Percentiles rank a stretch among this genome's conserved stretches.
Evolutionary conservation across 2,797 vertebrate species (phyloP).

Genomic region (Amniataba percoides): DNA sequence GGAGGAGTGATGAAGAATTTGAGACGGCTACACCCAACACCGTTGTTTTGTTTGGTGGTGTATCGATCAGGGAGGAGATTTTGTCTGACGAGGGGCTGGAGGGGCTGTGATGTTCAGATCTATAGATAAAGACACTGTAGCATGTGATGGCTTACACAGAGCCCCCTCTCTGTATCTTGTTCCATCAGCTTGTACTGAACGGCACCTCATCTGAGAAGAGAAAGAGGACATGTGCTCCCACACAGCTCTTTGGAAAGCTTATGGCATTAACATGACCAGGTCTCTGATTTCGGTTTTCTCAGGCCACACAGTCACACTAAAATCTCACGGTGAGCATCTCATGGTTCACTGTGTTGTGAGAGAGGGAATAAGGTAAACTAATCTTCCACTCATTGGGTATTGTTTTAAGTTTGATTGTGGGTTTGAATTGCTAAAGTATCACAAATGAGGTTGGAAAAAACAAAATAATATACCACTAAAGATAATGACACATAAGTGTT

Average conservation of each 20-base stretch:
- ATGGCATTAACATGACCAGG: background rate
- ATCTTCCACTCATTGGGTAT: background rate
- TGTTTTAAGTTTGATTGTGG: background rate
- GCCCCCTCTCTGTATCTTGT: slow-evolving; percentile 64
- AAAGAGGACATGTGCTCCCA: slow-evolving; percentile 41
- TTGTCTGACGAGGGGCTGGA: slow-evolving; percentile 48
- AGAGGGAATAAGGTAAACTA: background rate
- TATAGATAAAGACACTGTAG: slow-evolving; percentile 73
- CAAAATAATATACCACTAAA: background rate
- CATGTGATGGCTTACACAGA: slow-evolving; percentile 43
- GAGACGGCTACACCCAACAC: slow-evolving; percentile 78
- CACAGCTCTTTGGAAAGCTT: background rate
- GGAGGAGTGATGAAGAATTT: slow-evolving; percentile 67
- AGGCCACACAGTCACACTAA: background rate
- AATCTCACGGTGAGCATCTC: background rate
- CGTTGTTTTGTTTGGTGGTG: slow-evolving; percentile 71
- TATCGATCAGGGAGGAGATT: slow-evolving; percentile 72
- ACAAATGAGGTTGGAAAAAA: background rate
- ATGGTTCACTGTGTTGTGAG: background rate
- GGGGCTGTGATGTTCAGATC: slow-evolving; percentile 66
- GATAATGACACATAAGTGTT: background rate
- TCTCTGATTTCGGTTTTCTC: background rate
- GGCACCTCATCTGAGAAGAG: slow-evolving; percentile 55
- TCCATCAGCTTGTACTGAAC: slow-evolving; percentile 62
- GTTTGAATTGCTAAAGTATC: background rate